Evolutionary conservation across 2,797 vertebrate genomes (phyloP), one percentile per base, ranked within the genome.

Genomic region (Coreius guichenoti): DNA sequence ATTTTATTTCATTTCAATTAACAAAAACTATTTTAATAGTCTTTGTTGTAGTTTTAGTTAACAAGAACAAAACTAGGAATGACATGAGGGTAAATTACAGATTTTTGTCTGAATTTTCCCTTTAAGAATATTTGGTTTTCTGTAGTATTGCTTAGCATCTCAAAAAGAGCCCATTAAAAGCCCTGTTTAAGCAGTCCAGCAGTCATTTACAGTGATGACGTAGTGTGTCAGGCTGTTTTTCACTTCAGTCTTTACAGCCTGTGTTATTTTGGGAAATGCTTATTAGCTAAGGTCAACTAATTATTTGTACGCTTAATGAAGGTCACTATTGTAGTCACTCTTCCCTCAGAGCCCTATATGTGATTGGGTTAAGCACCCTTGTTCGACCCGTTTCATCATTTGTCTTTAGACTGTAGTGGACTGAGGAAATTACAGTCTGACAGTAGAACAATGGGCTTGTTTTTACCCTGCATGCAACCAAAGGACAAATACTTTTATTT

Each of bases 291-390:
- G 93, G 95, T 94, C 94, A 94, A 93, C 92, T 94, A 95, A 95
- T 95, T 95, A 95, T 95, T 94, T 94, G 92, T 92, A 91, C 90
- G 86, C 91, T 92, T 95, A 95, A 95, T 95, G 94, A 96, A 95
- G 94, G 95, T 94, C 93, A 95, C 89, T 81, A 85, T 90, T 92
- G 91, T 91, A 91, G 92, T 94, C 92, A 88, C 88, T 93, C 93
- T 94, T 90, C 91, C 89, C 89, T 84, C 86, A 91, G 90, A 93
- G 89, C 90, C 90, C 87, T 91, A 81, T 90, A 91, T 89, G 90
- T 93, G 93, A 95, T 93, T 92, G 93, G 93, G 91, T 93, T 94
- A 93, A 94, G 92, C 93, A 92, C 89, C 92, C 91, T 93, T 92
- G 89, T 94, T 92, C 91, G 92, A 91, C 92, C 91, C 87, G 82